Conservation (phyloP, 2,888 invertebrate species). For the Idaea biselata region DNA sequence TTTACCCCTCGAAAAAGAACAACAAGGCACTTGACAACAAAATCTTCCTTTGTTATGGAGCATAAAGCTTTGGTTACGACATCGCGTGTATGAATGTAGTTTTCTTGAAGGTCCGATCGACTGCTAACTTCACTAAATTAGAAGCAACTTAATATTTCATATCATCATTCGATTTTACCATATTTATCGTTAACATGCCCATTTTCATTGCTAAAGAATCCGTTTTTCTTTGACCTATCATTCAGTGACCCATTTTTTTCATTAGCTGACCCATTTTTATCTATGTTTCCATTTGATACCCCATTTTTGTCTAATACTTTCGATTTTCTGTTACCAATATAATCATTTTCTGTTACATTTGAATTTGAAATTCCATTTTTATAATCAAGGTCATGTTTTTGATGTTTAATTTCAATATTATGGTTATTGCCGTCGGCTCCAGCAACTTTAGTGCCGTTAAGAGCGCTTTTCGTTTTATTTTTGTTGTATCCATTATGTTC, state of each 20-base stretch:
- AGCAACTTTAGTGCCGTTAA: not conserved
- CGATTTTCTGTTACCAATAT: not conserved
- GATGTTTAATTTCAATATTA: not conserved
- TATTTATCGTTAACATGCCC: constrained; percentile 2
- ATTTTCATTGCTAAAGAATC: not conserved
- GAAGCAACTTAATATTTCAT: constrained; percentile 24
- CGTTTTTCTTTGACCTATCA: not conserved
- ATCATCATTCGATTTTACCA: constrained; percentile 18
- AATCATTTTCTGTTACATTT: not conserved
- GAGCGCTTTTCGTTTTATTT: constrained; percentile 4
- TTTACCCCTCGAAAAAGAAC: not conserved
- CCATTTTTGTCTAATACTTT: not conserved
- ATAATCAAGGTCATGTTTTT: not conserved
- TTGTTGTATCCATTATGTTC: not conserved
- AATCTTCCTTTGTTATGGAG: not conserved
- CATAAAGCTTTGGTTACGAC: constrained; percentile 9
- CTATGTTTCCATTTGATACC: not conserved
- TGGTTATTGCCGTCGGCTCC: not conserved
- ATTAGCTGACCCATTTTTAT: not conserved
- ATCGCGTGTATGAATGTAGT: constrained; percentile 22
- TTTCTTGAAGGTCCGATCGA: constrained; percentile 15
- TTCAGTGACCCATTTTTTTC: not conserved
- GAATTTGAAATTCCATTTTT: constrained; percentile 5
- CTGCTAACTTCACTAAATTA: constrained; percentile 21
- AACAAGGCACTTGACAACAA: not conserved